Evolutionary conservation across 2,888 invertebrate species (phyloP).

Genomic region (Hipparchia semele): DNA sequence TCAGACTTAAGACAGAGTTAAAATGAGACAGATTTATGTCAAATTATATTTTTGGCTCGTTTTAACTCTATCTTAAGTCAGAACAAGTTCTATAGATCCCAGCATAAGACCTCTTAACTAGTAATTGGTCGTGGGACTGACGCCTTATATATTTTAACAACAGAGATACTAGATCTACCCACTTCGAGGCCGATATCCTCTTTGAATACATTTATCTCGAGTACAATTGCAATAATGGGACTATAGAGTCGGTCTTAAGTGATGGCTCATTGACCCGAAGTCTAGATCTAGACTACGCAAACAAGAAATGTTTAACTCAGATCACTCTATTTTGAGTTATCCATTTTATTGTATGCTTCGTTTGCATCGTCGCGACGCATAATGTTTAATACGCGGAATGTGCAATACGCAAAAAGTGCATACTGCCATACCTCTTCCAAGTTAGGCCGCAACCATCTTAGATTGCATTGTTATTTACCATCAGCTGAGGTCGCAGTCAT

Average conservation of each 20-base stretch:
- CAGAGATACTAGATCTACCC: not conserved
- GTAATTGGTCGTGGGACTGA: not conserved
- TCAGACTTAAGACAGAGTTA: too few species aligned
- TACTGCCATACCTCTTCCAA: too few species aligned
- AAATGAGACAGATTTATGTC: too few species aligned
- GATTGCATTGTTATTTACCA: too few species aligned
- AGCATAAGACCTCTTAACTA: not conserved
- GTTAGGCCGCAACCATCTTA: too few species aligned
- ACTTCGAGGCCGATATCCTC: conserved; percentile 13
- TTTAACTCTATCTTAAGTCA: too few species aligned
- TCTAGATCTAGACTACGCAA: not conserved
- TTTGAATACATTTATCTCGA: conserved; percentile 17
- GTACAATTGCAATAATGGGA: conserved; percentile 41
- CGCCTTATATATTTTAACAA: not conserved
- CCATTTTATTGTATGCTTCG: not conserved
- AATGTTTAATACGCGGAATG: too few species aligned
- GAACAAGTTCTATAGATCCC: too few species aligned
- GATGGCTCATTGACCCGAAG: conserved; percentile 6
- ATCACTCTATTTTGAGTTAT: not conserved
- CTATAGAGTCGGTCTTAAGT: conserved; percentile 55
- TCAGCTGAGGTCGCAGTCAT: too few species aligned
- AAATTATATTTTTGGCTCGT: too few species aligned
- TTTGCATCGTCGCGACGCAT: not conserved
- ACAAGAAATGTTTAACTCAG: not conserved
- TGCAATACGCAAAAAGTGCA: too few species aligned